Conservation (phyloP, 2,888 invertebrate species). For the Tanytarsus gracilentus region DNA sequence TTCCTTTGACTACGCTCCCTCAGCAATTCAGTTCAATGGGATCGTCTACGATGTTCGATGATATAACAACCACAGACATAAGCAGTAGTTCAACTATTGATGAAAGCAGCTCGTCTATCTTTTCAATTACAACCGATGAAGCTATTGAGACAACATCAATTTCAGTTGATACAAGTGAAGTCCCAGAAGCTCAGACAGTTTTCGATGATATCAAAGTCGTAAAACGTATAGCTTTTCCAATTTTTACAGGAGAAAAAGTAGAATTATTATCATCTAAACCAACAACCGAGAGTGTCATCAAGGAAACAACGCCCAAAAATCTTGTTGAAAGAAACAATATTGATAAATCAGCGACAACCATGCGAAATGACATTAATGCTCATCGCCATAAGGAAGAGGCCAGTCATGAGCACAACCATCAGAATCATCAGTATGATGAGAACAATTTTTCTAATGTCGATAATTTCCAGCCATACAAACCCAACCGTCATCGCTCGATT, state of each 20-base stretch:
- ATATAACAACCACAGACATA: no score
- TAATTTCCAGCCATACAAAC: conserved; percentile 40
- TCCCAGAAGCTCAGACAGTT: no score
- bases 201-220: no score
- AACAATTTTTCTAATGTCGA: conserved; percentile 41
- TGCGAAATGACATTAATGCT: conserved; percentile 20
- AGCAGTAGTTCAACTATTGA: no score
- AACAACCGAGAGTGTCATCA: conserved; percentile 1
- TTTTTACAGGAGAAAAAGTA: no score
- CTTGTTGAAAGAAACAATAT: neutral
- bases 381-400: conserved; percentile 8
- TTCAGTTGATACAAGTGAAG: no score
- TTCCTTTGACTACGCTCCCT: neutral
- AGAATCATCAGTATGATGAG: conserved; percentile 2
- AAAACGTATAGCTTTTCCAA: no score
- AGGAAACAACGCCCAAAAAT: neutral
- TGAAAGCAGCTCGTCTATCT: neutral
- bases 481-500: conserved; percentile 42
- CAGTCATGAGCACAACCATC: neutral
- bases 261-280: neutral
- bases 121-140: no score
- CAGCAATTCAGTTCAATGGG: neutral
- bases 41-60: conserved; percentile 1
- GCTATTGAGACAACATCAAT: no score
- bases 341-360: neutral